Evolutionary conservation across 2,888 invertebrate species (phyloP).

Genomic region (Agonopterix alstromeriana): DNA sequence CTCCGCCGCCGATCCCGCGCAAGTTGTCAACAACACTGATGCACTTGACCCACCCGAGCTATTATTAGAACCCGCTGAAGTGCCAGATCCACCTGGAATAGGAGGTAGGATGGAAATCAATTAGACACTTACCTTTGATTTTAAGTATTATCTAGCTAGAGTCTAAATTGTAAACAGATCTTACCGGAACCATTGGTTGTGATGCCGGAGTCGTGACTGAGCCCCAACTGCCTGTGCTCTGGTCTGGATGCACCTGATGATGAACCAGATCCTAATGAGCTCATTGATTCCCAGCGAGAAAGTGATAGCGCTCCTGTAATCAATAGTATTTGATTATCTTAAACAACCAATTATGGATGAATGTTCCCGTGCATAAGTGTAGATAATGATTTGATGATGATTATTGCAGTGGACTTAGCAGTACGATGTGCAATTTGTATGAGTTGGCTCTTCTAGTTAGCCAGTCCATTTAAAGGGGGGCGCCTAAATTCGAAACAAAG

Average conservation of each 20-base stretch:
- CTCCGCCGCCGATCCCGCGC: slow-evolving; percentile 90
- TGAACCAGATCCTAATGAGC: slow-evolving; percentile 75
- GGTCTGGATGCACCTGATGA: slow-evolving; percentile 54
- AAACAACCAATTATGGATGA: neutral
- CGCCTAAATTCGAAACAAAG: neutral
- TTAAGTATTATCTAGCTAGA: too few species aligned
- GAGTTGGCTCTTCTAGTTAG: too few species aligned
- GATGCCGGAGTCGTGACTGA: slow-evolving; percentile 67
- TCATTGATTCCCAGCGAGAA: slow-evolving; percentile 88
- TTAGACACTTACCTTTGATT: too few species aligned
- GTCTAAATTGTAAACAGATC: slow-evolving; percentile 1
- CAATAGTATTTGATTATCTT: too few species aligned
- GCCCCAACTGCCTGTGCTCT: slow-evolving; percentile 53
- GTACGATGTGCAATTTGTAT: too few species aligned
- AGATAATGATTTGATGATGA: too few species aligned
- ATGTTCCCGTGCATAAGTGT: neutral
- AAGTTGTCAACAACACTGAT: slow-evolving; percentile 85
- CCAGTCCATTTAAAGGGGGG: too few species aligned
- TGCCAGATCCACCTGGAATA: slow-evolving; percentile 35
- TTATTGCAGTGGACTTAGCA: neutral
- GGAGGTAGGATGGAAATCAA: too few species aligned
- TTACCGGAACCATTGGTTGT: slow-evolving; percentile 67
- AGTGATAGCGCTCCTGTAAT: slow-evolving; percentile 87
- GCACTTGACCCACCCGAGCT: slow-evolving; percentile 39
- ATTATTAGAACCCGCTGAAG: slow-evolving; percentile 43